phyloP scores from a whole-genome alignment of 2,888 invertebrate species.

The Pachymerium ferrugineum region DNA sequence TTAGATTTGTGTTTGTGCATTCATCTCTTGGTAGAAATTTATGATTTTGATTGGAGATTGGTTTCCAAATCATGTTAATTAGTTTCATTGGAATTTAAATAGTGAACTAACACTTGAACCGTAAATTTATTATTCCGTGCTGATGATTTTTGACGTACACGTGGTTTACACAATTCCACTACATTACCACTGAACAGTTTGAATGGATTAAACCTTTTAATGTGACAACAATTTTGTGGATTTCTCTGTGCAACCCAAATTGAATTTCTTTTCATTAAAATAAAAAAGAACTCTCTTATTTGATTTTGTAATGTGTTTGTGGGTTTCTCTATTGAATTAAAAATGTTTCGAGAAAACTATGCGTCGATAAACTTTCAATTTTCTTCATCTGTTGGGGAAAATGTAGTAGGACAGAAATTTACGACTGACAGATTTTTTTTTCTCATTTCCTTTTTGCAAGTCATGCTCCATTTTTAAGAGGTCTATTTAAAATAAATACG shows the following conservation, averaged over 20 bases:
- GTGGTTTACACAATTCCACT: background rate
- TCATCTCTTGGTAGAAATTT: background rate
- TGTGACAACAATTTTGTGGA: too few species aligned
- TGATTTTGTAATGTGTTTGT: background rate
- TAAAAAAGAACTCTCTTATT: too few species aligned
- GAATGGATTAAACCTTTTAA: too few species aligned
- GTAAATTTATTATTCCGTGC: slow-evolving; percentile 14
- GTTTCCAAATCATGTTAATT: background rate
- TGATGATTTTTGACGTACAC: slow-evolving; percentile 17
- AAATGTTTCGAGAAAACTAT: too few species aligned
- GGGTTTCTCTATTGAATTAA: too few species aligned
- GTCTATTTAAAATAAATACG: slow-evolving; percentile 21
- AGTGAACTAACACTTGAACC: background rate
- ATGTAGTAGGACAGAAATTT: background rate
- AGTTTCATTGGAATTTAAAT: slow-evolving; percentile 11
- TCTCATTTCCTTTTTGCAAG: slow-evolving; percentile 25
- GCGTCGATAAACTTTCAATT: background rate
- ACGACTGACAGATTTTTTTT: slow-evolving; percentile 17
- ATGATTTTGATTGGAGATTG: background rate
- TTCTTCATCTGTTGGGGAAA: background rate
- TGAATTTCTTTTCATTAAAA: too few species aligned
- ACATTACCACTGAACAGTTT: too few species aligned
- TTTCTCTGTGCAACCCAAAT: too few species aligned
- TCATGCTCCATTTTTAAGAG: slow-evolving; percentile 15
- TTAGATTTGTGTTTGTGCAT: background rate